Conservation (phyloP, 2,888 invertebrate genomes). For the Eubasilissa splendida region DNA sequence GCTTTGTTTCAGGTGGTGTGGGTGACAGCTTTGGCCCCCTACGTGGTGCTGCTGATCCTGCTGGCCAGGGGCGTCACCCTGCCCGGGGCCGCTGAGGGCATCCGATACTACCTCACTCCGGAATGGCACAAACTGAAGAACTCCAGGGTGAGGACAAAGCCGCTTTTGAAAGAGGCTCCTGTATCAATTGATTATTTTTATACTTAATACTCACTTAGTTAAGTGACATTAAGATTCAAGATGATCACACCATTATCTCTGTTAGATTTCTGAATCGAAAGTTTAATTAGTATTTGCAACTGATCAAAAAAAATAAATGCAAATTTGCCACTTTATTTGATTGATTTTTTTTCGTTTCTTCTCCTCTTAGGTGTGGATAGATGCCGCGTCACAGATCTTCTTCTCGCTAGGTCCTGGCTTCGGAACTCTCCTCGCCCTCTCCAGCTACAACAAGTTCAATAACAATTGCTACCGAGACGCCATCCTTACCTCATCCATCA, state of each 20-base stretch:
- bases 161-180: too few species aligned
- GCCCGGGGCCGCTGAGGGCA: constrained; percentile 89
- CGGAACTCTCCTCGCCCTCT: constrained; percentile 89
- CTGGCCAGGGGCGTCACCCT: constrained; percentile 87
- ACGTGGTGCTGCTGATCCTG: constrained; percentile 90
- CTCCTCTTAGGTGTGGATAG: constrained; percentile 86
- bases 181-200: too few species aligned
- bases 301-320: too few species aligned
- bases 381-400: constrained; percentile 95
- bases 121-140: constrained; percentile 89
- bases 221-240: too few species aligned
- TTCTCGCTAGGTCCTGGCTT: constrained; percentile 95
- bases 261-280: too few species aligned
- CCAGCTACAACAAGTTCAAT: constrained; percentile 95
- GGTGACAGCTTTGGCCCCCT: constrained; percentile 95
- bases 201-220: too few species aligned
- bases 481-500: constrained; percentile 89
- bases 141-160: constrained; percentile 73
- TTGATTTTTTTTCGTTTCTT: background rate
- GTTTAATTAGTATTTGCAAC: too few species aligned
- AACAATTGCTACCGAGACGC: constrained; percentile 94
- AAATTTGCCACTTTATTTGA: background rate
- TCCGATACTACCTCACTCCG: constrained; percentile 90
- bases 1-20: constrained; percentile 84
- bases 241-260: too few species aligned